Base-by-base conservation (phyloP, 2,797 vertebrate species). In the Nannoperca australis region DNA sequence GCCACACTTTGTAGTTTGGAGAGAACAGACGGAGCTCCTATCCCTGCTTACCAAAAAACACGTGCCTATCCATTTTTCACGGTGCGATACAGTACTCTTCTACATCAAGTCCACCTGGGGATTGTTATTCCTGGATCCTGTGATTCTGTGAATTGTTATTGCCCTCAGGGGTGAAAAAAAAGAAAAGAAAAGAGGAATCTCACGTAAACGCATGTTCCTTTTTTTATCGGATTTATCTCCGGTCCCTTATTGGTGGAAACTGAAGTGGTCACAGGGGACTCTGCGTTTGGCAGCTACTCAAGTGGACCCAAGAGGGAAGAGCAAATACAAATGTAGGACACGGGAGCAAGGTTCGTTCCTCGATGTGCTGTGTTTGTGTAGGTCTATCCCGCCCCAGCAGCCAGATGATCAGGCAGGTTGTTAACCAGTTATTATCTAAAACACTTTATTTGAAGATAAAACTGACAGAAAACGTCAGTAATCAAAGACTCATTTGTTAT, bases 251-350 rank as follows among this genome's bases (percentile, higher is more conserved):
- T 40, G 76, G 84, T 71, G 79, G 74, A 72, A 76, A 63, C 6
- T 70, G 65, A 91, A 85, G 81, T 32, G 81, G 75, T 36, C 84
- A 27, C 85, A n/a, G 78, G 89, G 81, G 91, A 88, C 71, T 59
- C 20, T 4, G 5, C 5, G 45, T 59, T 86, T 88, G 88, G 79
- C 59, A 13, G 70, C 63, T 8, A 1, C 78, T 82, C 81, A 85
- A 90, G 80, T 83, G 75, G 84, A 86, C 85, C 77, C 88, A 3
- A 32, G 80, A 67, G 92, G 76, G 72, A 61, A 27, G 60, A 86
- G 69, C 54, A 59, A 69, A 84, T 66, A 81, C 79, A 84, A 86
- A 92, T 91, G 89, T 91, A 89, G 92, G 91, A 89, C 89, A 84
- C 14, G 1, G 69, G 79, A 83, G 79, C 66, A 10, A 69, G 81